Percentiles rank a stretch among this genome's conserved stretches.
Evolutionary conservation across 2,888 invertebrate genomes (phyloP).

Genomic region (Mylabris sibirica): DNA sequence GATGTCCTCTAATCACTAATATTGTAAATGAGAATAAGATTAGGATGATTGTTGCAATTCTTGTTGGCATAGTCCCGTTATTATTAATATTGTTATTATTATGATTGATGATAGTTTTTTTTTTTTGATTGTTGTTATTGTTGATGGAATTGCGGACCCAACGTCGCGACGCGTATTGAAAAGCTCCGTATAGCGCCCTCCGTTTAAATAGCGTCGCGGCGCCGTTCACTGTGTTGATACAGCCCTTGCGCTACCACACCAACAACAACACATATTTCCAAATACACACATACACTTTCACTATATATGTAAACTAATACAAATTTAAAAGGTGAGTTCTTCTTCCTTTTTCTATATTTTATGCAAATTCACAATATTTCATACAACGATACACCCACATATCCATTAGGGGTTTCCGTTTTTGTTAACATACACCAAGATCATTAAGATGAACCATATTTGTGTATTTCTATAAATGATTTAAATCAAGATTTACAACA

Average conservation of each 20-base stretch:
- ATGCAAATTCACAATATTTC: conserved; percentile 5
- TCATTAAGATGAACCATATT: background rate
- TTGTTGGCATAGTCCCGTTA: conserved; percentile 23
- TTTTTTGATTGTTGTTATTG: no score
- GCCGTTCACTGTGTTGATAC: conserved; percentile 43
- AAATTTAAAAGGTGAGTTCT: background rate
- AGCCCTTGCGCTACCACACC: conserved; percentile 48
- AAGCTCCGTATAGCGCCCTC: conserved; percentile 42
- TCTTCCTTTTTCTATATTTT: background rate
- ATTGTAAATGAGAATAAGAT: conserved; percentile 40
- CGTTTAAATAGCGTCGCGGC: conserved; percentile 52
- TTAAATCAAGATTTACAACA: no score
- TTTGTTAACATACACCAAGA: background rate
- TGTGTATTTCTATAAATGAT: no score
- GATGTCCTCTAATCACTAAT: conserved; percentile 33
- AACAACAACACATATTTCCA: conserved; percentile 24
- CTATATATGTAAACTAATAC: background rate
- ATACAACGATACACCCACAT: background rate
- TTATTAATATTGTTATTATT: no score
- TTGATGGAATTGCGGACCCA: conserved; percentile 37
- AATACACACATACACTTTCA: background rate
- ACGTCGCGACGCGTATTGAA: conserved; percentile 52
- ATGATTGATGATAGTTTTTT: no score
- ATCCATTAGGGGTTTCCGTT: background rate
- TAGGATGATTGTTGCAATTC: conserved; percentile 30